phyloP scores from a whole-genome alignment of 2,888 invertebrate species.

The Hirtodrosophila alboralis region DNA sequence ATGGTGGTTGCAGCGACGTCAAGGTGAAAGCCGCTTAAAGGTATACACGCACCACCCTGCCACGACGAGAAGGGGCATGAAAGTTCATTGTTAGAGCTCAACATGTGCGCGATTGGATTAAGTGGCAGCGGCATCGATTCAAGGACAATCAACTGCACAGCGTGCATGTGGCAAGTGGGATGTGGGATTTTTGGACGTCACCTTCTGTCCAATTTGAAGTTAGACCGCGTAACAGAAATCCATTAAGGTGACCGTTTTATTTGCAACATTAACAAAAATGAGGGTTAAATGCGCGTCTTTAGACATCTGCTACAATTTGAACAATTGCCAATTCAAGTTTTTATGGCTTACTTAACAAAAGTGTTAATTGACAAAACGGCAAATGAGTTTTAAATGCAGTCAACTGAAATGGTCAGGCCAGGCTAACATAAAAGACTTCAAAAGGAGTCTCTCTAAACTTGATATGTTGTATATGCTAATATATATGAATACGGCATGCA shows the following conservation, averaged over 20 bases:
- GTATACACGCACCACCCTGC: slow-evolving; percentile 41
- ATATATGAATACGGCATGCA: slow-evolving; percentile 44
- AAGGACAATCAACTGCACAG: slow-evolving; percentile 82
- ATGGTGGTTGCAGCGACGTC: slow-evolving; percentile 58
- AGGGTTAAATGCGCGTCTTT: slow-evolving; percentile 81
- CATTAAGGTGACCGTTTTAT: slow-evolving; percentile 79
- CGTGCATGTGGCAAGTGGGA: slow-evolving; percentile 49
- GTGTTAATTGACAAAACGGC: slow-evolving; percentile 67
- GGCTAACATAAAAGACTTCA: slow-evolving; percentile 18
- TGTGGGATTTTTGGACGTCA: slow-evolving; percentile 37
- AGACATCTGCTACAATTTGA: slow-evolving; percentile 80
- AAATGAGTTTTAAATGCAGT: slow-evolving; percentile 55
- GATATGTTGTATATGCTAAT: slow-evolving; percentile 45
- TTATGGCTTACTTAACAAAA: slow-evolving; percentile 63
- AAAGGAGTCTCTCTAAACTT: slow-evolving; percentile 1
- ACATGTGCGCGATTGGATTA: slow-evolving; percentile 76
- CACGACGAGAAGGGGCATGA: slow-evolving; percentile 28
- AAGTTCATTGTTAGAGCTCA: slow-evolving; percentile 66
- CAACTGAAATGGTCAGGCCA: slow-evolving; percentile 47
- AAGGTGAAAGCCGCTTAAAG: slow-evolving; percentile 80
- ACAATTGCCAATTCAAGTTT: slow-evolving; percentile 26
- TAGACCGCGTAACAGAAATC: slow-evolving; percentile 77
- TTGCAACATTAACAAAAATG: slow-evolving; percentile 76
- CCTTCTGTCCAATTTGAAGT: slow-evolving; percentile 78
- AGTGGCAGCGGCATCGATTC: slow-evolving; percentile 71